Evolutionary conservation across 2,113 vertebrate genomes (phyloP), one percentile per base, ranked within the genome.

Genomic region (Dryoscopus gambensis): DNA sequence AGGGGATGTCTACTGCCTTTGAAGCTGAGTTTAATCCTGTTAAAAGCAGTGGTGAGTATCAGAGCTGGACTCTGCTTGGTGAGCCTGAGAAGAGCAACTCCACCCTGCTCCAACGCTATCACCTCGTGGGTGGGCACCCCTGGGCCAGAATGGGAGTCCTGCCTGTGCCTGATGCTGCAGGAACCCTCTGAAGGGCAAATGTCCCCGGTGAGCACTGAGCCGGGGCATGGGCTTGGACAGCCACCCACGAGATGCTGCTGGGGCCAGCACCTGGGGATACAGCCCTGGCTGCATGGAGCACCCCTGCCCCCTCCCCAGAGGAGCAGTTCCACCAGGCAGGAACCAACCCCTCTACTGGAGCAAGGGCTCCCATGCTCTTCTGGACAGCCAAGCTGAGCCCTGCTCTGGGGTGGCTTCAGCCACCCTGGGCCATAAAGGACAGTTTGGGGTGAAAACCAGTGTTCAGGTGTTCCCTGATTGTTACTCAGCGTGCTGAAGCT

Each of bases 21-120:
- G 84, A 94, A 85, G 67, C 28, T 77, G 60, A 44, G 42, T 68
- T 81, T 87, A 94, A 87, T 94, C 63, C 87, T 65, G 81, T 83
- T 87, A 82, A 80, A 90, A 92, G 73, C 27, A 30, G 25, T 13
- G 9, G 20, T 33, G 37, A 84, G 47, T 52, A 5, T 39, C 44
- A n/a, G 53, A 87, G 60, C 59, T 40, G 23, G 62, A 25, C 39
- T 35, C 63, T 69, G 67, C 47, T 49, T 10, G 0, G n/a, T 1
- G 5, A 73, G 28, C 57, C 55, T 44, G 46, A 53, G 57, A 63
- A 64, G 24, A 33, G 49, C 37, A 13, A 23, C 37, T 86, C 57
- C 27, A 18, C 27, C 50, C 37, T 37, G 55, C 64, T 74, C 57
- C 7, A 4, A 0, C 1, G 2, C 23, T 63, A 35, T 65, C 22